A percentile compares a stretch with the other conserved stretches of the same genome.
These are phyloP conservation scores for Protophormia terraenovae DNA, from an alignment of 2,888 invertebrate species.

Conservation along the genomic window DNA sequence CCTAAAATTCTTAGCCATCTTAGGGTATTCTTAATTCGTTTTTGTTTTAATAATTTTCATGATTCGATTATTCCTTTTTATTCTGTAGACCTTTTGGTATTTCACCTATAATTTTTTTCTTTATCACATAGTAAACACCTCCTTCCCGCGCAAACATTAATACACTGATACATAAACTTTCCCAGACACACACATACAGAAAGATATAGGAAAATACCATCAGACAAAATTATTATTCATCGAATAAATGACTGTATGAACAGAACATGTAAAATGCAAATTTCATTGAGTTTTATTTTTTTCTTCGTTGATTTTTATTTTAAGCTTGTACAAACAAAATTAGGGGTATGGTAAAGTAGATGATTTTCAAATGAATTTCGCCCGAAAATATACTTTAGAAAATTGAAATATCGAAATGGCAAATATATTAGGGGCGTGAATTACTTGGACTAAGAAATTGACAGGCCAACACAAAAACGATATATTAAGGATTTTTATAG, in stretches of 20 bases:
- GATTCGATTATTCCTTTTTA: background rate
- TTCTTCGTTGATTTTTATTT: background rate
- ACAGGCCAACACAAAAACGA: too few species aligned
- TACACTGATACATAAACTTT: background rate
- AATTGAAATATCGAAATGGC: background rate
- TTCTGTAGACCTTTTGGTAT: background rate
- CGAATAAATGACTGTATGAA: background rate
- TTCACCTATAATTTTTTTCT: background rate
- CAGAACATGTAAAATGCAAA: slow-evolving; percentile 19
- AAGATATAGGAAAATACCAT: background rate
- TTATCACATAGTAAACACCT: background rate
- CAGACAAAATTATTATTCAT: slow-evolving; percentile 32
- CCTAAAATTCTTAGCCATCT: background rate
- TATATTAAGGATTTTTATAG: too few species aligned
- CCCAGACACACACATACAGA: background rate
- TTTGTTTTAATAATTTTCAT: background rate
- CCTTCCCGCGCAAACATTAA: background rate
- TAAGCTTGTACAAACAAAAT: background rate
- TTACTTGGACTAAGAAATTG: too few species aligned
- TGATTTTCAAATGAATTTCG: background rate
- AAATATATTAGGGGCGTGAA: too few species aligned
- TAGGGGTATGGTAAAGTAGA: background rate
- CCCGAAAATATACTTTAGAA: background rate
- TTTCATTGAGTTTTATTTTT: background rate
- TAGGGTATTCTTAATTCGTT: background rate